A percentile compares a stretch with the other conserved stretches of the same genome.
Conservation (phyloP, 64 coral and sea anemone genomes). For the Acropora tenuis region DNA sequence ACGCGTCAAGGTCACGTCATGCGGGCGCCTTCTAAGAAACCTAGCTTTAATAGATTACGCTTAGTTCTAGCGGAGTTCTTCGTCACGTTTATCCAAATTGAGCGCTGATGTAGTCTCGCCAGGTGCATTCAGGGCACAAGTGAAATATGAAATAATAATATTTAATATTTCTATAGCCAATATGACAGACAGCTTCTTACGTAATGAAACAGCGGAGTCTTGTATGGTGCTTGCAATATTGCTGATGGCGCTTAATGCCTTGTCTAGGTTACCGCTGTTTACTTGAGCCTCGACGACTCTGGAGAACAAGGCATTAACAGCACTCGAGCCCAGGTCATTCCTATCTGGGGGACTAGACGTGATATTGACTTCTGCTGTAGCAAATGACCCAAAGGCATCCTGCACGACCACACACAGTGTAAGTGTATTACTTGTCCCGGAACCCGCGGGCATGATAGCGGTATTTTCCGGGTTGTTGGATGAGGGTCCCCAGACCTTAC, state of each 20-base stretch:
- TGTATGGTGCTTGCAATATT: neutral
- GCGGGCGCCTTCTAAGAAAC: no score
- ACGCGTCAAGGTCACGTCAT: no score
- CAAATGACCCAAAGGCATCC: constrained; percentile 9
- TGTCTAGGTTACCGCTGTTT: neutral
- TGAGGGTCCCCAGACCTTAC: neutral
- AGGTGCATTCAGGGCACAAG: no score
- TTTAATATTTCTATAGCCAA: no score
- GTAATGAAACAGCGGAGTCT: neutral
- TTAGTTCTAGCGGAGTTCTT: no score
- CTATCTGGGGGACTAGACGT: neutral
- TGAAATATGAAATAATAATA: no score
- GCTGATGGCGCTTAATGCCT: neutral
- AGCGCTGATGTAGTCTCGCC: no score
- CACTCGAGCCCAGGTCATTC: neutral
- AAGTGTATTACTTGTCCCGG: neutral
- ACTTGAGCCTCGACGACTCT: neutral
- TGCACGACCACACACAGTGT: neutral
- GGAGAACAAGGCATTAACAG: neutral
- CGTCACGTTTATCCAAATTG: no score
- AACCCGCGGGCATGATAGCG: neutral
- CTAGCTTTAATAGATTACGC: no score
- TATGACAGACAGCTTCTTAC: neutral
- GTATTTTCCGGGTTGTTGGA: neutral
- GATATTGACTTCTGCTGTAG: neutral